Percentiles rank a stretch among this genome's conserved stretches.
Evolutionary conservation across 2,113 vertebrate genomes (phyloP).

Genomic region (Cyphomyrus discorhynchus): DNA sequence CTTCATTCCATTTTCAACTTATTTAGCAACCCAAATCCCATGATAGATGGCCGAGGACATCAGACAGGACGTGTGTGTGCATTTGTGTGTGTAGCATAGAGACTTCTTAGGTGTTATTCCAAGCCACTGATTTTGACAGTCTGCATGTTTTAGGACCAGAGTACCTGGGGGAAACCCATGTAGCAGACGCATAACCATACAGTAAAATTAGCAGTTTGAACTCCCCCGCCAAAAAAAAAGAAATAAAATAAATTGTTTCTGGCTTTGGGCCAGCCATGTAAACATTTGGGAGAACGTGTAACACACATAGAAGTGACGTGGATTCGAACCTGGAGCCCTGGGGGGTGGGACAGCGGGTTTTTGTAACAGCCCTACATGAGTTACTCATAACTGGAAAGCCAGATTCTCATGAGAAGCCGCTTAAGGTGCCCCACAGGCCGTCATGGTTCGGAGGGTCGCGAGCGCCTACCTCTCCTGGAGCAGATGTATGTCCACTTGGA

Average conservation of each 20-base stretch:
- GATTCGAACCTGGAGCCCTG: background rate
- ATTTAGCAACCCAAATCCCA: background rate
- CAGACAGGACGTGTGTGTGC: background rate
- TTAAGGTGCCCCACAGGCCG: background rate
- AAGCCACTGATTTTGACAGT: background rate
- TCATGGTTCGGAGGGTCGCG: background rate
- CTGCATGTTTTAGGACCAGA: background rate
- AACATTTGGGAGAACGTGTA: background rate
- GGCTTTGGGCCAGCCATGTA: background rate
- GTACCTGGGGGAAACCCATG: background rate
- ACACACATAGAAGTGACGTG: background rate
- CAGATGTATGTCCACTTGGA: constrained; percentile 58
- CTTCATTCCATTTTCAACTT: background rate
- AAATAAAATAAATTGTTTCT: background rate
- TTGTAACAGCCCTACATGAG: background rate
- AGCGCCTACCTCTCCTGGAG: constrained; percentile 57
- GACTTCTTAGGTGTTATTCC: background rate
- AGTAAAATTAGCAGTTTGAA: background rate
- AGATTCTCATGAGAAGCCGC: background rate
- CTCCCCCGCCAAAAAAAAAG: too few relatives aligned
- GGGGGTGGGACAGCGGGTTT: background rate
- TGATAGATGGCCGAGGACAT: background rate
- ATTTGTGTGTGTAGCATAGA: background rate
- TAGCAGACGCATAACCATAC: background rate
- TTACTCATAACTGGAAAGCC: background rate